phyloP scores from a whole-genome alignment of 2,113 vertebrate genomes.

The Athene noctua region DNA sequence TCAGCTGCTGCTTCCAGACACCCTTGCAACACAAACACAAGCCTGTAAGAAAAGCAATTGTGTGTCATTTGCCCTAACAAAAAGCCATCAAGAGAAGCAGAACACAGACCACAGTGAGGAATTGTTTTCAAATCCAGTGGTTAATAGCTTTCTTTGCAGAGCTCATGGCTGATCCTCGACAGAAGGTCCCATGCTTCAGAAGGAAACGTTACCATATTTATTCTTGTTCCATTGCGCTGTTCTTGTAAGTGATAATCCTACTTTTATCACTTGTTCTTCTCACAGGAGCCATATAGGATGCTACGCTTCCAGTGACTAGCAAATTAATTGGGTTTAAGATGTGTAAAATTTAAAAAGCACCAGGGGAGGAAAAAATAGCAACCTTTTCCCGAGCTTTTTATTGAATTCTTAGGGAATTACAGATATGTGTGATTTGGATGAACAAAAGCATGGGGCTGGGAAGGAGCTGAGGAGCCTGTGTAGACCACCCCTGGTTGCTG shows the following conservation, averaged over 20 bases:
- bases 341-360: slow-evolving; percentile 7
- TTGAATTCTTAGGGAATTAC: background rate
- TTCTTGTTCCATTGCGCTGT: background rate
- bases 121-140: background rate
- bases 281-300: background rate
- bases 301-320: background rate
- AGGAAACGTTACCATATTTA: background rate
- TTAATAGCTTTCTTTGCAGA: background rate
- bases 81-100: background rate
- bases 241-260: slow-evolving; percentile 7
- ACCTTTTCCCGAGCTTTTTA: background rate
- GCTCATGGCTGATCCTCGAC: background rate
- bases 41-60: background rate
- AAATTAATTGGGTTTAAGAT: background rate
- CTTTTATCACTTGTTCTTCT: background rate
- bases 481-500: background rate
- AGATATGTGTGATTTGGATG: background rate
- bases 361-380: background rate
- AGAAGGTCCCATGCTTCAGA: background rate
- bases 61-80: background rate
- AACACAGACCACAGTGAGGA: background rate
- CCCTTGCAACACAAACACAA: background rate
- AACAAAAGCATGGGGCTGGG: background rate
- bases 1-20: background rate
- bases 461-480: background rate